These are phyloP conservation scores for Centropus unirufus DNA, from an alignment of 2,113 vertebrate genomes.

Conservation along the genomic window DNA sequence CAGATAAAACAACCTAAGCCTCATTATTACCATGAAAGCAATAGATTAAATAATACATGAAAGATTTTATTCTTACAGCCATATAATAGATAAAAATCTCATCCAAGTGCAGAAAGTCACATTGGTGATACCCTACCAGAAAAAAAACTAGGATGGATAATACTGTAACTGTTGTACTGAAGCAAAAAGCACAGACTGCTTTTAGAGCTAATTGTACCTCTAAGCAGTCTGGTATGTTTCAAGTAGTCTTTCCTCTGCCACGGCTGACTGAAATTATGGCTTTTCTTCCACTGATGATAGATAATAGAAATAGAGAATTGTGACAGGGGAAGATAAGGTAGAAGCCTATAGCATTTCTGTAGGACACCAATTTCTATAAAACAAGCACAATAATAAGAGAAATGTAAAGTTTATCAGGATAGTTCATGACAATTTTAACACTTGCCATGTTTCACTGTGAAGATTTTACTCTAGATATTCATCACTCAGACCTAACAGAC, in stretches of 20 bases:
- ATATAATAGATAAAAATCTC: background rate
- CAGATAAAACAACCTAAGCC: background rate
- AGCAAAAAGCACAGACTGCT: background rate
- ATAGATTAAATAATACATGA: background rate
- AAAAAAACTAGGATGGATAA: background rate
- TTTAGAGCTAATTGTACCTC: background rate
- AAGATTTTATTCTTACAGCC: background rate
- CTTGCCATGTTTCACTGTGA: background rate
- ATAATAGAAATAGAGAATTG: background rate
- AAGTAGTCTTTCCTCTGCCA: background rate
- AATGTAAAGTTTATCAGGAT: background rate
- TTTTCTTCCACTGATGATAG: background rate
- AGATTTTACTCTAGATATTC: background rate
- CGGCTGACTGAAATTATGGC: background rate
- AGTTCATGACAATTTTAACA: background rate
- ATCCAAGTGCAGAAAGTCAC: background rate
- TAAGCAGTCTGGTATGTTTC: background rate
- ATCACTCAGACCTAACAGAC: background rate
- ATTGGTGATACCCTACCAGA: background rate
- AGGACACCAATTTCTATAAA: background rate
- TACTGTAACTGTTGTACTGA: background rate
- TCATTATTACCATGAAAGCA: background rate
- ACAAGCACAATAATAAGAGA: background rate
- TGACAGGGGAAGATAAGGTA: background rate
- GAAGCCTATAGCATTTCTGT: background rate